A percentile compares a stretch with the other conserved stretches of the same genome.
Evolutionary conservation across 2,113 vertebrate species (phyloP).

Genomic region (Pampusana beccarii): DNA sequence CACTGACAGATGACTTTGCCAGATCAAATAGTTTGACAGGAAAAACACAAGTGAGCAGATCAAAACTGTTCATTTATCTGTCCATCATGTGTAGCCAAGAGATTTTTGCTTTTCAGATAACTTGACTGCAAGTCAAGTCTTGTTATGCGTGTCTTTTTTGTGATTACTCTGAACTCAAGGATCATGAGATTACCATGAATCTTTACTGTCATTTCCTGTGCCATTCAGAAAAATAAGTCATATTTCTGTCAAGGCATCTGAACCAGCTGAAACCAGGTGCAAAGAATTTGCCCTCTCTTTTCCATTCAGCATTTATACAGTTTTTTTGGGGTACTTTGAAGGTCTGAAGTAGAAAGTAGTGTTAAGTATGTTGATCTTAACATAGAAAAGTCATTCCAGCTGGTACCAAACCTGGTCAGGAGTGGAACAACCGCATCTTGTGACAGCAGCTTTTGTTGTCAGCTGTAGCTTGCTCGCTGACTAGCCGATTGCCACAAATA

Average conservation of each 20-base stretch:
- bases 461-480: not conserved
- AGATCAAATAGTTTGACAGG: slow-evolving; percentile 16
- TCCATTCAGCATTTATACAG: not conserved
- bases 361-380: not conserved
- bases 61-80: slow-evolving; percentile 37
- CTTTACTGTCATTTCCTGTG: not conserved
- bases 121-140: slow-evolving; percentile 27
- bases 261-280: not conserved
- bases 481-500: not conserved
- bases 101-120: slow-evolving; percentile 29
- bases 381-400: not conserved
- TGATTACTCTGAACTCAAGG: not conserved
- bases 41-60: slow-evolving; percentile 32
- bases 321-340: not conserved
- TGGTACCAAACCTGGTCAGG: not conserved
- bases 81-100: slow-evolving; percentile 11
- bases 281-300: not conserved
- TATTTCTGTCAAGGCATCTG: not conserved
- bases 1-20: slow-evolving; percentile 14
- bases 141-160: not conserved
- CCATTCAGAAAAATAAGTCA: not conserved
- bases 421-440: not conserved
- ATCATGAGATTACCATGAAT: not conserved
- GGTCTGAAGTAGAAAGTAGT: not conserved
- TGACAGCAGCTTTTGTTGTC: not conserved